A percentile compares a stretch with the other conserved stretches of the same genome.
phyloP scores from a whole-genome alignment of 2,888 invertebrate species.

The Rotaria magnacalcarata region DNA sequence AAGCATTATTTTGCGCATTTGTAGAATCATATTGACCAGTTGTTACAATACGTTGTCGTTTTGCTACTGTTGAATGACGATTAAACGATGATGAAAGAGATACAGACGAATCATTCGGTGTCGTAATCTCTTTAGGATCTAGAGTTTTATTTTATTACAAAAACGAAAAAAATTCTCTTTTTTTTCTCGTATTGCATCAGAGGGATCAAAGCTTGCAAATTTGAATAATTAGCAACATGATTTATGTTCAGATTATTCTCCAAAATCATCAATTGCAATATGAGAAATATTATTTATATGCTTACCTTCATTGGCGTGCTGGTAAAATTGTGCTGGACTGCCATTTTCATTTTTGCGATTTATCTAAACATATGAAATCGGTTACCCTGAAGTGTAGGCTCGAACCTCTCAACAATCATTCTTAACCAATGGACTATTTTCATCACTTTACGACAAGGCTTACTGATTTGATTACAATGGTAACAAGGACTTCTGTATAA shows the following conservation, averaged over 20 bases:
- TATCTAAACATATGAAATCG: background rate
- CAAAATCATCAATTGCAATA: too few species aligned
- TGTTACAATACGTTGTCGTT: background rate
- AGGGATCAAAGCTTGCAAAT: too few species aligned
- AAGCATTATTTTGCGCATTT: background rate
- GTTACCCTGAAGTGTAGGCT: background rate
- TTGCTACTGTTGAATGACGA: background rate
- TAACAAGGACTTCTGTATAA: too few species aligned
- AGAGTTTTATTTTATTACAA: background rate
- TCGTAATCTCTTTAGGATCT: background rate
- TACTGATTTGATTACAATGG: too few species aligned
- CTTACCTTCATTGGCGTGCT: background rate
- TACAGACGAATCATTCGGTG: conserved; percentile 30
- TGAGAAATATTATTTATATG: background rate
- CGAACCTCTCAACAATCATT: background rate
- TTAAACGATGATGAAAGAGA: background rate
- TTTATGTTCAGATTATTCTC: too few species aligned
- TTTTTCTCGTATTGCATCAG: too few species aligned
- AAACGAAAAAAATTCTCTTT: too few species aligned
- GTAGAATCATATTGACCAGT: conserved; percentile 5
- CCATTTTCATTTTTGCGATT: background rate
- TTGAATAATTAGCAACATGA: too few species aligned
- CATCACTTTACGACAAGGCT: too few species aligned
- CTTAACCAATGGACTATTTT: background rate
- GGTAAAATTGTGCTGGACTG: background rate